Evolutionary conservation across 1,140 invertebrate genomes (phyloP), one percentile per base, ranked within the genome.

Genomic region (Atta texana): DNA sequence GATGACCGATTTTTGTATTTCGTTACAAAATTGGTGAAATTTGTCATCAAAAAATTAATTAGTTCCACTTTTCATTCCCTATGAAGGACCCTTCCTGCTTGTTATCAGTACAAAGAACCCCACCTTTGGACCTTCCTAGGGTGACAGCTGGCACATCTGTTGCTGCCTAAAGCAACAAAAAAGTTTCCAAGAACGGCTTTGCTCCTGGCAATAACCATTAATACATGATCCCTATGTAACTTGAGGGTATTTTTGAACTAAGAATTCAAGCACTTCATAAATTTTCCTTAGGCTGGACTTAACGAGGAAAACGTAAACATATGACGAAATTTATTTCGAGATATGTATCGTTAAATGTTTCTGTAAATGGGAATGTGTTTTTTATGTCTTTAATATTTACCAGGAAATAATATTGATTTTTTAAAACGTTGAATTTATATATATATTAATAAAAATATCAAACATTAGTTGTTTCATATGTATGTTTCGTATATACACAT

Each of bases 81-180:
- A 57, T 57, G 61, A 90, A 88, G 78, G 84, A 87, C 66, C 61
- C 86, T 87, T 87, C 55, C 34, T 88, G 53, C 90, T 91, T 85
- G 80, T 91, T 91, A 91, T 91, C 89, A 82, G 49, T 63, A 77
- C 84, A 78, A 90, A 89, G 80, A 57, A 61, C 84, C 74, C 51
- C 82, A 80, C 68, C 63, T 81, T 39, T 57, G 57, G 39, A 31
- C 34, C 53, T 85, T 80, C 51, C 63, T 68, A 81, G 76, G 89
- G 89, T 89, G 87, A 81, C 90, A 91, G 90, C 90, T 91, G 90
- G 63, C 76, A 91, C 90, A 91, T 91, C 89, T 91, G 90, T 91
- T 91, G 87, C 80, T 89, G 71, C 49, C 75, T 80, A 64, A 90
- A 87, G 87, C 88, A 86, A 87, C 87, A 82, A 91, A 91, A 66